Percentiles rank a stretch among this genome's conserved stretches.
Conservation (phyloP, 2,113 vertebrate species). For the Pavo muticus region DNA sequence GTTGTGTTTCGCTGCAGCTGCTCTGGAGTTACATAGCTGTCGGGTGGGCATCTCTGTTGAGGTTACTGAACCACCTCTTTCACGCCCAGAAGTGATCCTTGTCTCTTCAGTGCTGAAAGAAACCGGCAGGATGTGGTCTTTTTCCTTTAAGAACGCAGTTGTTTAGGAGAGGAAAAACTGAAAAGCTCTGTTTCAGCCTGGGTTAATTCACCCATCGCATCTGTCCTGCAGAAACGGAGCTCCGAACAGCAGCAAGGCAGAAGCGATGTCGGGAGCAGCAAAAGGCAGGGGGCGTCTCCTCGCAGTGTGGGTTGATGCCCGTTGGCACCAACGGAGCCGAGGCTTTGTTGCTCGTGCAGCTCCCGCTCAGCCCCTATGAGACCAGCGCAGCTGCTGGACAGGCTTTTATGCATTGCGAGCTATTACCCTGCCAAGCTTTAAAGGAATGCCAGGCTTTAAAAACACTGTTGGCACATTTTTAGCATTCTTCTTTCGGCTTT, state of each 20-base stretch:
- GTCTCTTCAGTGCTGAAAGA: neutral
- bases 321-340: neutral
- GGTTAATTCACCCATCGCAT: neutral
- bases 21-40: neutral
- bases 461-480: neutral
- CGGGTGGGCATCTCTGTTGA: neutral
- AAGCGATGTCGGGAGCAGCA: rapidly evolving
- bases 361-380: neutral
- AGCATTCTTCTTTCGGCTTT: neutral
- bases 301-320: neutral
- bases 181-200: neutral
- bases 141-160: neutral
- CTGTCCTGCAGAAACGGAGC: neutral
- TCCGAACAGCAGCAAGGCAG: neutral
- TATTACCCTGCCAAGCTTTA: neutral
- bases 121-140: neutral
- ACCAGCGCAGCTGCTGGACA: neutral
- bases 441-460: neutral
- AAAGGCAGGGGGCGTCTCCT: neutral
- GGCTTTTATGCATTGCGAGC: neutral
- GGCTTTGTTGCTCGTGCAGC: neutral
- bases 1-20: neutral
- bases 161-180: neutral
- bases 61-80: neutral
- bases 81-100: neutral